Evolutionary conservation across 2,888 invertebrate genomes (phyloP).

Genomic region (Exocentrus adspersus): DNA sequence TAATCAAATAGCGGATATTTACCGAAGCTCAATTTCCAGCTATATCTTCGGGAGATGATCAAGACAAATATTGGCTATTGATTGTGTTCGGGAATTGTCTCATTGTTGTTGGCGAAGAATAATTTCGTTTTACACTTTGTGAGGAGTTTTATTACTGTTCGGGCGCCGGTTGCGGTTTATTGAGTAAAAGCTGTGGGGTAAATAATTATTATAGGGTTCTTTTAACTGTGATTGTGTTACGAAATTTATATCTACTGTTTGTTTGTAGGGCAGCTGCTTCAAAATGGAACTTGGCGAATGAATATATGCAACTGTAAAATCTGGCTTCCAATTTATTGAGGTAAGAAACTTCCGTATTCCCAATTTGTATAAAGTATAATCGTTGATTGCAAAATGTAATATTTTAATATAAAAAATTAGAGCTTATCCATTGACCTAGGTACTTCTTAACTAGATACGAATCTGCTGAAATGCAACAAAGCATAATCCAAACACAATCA

Average conservation of each 20-base stretch:
- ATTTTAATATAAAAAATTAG: no score
- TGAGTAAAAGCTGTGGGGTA: no score
- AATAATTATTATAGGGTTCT: no score
- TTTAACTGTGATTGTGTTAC: not conserved
- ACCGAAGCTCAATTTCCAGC: conserved; percentile 21
- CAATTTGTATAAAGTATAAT: no score
- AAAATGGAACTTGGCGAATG: conserved; percentile 20
- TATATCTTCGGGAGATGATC: conserved; percentile 9
- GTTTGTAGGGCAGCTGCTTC: not conserved
- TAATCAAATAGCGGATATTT: conserved; percentile 38
- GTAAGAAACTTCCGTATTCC: conserved; percentile 24
- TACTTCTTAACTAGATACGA: no score
- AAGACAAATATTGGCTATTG: conserved; percentile 21
- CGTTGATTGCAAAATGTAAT: no score
- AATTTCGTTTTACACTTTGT: conserved; percentile 5
- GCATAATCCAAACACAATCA: no score
- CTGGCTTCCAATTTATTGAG: conserved; percentile 48
- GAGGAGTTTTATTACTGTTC: not conserved
- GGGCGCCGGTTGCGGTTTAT: no score
- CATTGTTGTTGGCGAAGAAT: not conserved
- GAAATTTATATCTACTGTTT: not conserved
- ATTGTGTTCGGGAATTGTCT: conserved; percentile 5
- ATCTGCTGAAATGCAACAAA: no score
- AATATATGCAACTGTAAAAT: conserved; percentile 33
- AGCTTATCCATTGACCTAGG: no score